Conservation (phyloP, 2,797 vertebrate genomes). For the Stomatorhinus walkeri region DNA sequence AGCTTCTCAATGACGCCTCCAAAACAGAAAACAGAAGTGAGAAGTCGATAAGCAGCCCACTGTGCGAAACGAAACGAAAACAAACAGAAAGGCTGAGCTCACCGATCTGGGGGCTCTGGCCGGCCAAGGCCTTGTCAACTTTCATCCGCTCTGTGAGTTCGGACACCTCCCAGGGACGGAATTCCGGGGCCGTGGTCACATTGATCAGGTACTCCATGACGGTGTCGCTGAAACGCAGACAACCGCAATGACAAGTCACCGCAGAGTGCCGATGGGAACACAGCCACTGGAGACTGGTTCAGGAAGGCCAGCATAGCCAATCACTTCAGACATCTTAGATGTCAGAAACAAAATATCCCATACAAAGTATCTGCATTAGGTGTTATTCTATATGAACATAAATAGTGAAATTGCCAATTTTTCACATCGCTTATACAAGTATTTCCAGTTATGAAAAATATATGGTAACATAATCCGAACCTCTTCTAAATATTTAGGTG, state of each 20-base stretch:
- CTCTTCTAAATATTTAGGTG: neutral
- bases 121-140: constrained; percentile 72
- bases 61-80: neutral
- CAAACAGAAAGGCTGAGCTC: constrained; percentile 28
- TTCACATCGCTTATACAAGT: neutral
- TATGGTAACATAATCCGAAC: neutral
- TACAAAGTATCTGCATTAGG: neutral
- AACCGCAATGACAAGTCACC: neutral
- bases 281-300: neutral
- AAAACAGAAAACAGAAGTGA: neutral
- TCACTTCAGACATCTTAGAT: neutral
- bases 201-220: constrained; percentile 98
- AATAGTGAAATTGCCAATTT: neutral
- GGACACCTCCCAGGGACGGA: constrained; percentile 84
- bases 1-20: constrained; percentile 79
- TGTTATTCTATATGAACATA: neutral
- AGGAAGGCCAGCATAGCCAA: neutral
- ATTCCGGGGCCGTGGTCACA: constrained; percentile 88
- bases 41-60: neutral
- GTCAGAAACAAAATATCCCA: neutral
- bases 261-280: neutral
- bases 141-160: constrained; percentile 66
- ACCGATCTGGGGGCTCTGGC: constrained; percentile 75
- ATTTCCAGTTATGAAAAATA: neutral
- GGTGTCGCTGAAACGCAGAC: constrained; percentile 67